These are phyloP conservation scores for Coelopa frigida DNA, from an alignment of 1,140 invertebrate species.

Conservation along the genomic window DNA sequence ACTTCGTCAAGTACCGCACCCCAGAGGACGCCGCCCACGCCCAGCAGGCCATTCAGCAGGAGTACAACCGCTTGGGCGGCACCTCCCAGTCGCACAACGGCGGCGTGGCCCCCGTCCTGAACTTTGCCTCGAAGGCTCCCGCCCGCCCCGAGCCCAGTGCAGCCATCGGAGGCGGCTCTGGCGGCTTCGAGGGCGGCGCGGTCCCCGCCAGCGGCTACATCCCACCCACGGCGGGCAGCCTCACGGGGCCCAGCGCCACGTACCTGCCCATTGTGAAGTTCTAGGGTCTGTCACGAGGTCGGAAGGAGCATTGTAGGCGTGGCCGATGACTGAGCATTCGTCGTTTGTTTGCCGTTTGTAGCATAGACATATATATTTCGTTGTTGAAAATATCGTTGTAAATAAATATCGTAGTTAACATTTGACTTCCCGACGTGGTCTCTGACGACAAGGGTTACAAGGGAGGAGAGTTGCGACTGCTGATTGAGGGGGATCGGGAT, in stretches of 20 bases:
- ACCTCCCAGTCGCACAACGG: constrained; percentile 25
- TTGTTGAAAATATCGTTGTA: too few relatives aligned
- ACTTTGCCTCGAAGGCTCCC: constrained; percentile 25
- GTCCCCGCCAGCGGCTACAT: constrained; percentile 18
- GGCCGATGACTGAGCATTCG: too few relatives aligned
- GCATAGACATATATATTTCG: too few relatives aligned
- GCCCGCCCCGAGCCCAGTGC: background rate
- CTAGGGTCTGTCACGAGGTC: too few relatives aligned
- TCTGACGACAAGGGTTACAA: too few relatives aligned
- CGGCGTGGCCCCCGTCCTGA: constrained; percentile 32
- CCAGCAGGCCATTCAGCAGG: constrained; percentile 34
- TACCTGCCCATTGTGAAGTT: constrained; percentile 32
- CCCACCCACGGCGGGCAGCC: constrained; percentile 14
- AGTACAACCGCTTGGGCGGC: constrained; percentile 34
- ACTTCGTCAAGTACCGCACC: constrained; percentile 36
- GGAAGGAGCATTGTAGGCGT: too few relatives aligned
- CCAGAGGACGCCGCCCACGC: constrained; percentile 33
- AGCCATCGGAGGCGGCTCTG: background rate
- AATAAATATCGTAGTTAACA: too few relatives aligned
- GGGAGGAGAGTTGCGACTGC: too few relatives aligned
- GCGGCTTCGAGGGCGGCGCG: constrained; percentile 14
- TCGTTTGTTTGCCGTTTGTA: too few relatives aligned
- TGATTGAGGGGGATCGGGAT: too few relatives aligned
- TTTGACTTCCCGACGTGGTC: too few relatives aligned
- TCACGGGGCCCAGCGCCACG: constrained; percentile 16